Conservation (phyloP, 2,113 vertebrate species). For the Myrmophylax atrothorax region DNA sequence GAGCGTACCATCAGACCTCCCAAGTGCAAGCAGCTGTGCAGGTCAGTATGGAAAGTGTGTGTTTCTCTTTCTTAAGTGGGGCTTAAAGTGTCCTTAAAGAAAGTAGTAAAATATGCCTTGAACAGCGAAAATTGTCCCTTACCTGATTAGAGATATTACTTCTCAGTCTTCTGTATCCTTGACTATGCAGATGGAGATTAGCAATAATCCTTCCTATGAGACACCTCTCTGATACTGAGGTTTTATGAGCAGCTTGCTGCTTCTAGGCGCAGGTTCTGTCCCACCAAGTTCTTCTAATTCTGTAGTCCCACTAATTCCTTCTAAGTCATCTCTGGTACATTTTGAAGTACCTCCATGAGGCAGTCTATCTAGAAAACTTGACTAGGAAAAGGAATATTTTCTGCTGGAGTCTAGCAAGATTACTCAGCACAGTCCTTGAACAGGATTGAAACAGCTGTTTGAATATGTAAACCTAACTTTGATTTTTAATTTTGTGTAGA, state of each 20-base stretch:
- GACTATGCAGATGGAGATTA: neutral
- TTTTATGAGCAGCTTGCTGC: neutral
- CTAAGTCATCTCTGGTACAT: neutral
- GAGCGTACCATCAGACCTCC: constrained; percentile 87
- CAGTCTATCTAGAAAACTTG: neutral
- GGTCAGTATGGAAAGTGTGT: constrained; percentile 64
- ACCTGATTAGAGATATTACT: neutral
- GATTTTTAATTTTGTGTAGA: neutral
- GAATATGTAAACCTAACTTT: neutral
- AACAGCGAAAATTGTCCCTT: neutral
- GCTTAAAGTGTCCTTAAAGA: neutral
- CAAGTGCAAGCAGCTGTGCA: constrained; percentile 84
- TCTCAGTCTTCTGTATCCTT: neutral
- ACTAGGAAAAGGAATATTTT: neutral
- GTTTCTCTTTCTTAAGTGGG: neutral
- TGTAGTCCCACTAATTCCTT: neutral
- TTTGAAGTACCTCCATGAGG: neutral
- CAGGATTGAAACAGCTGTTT: neutral
- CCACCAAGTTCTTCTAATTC: neutral
- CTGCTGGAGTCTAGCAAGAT: neutral
- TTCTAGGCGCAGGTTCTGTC: neutral
- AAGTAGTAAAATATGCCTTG: neutral
- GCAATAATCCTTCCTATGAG: neutral
- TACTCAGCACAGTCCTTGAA: neutral
- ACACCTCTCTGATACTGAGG: neutral